phyloP scores from a whole-genome alignment of 2,888 invertebrate genomes.

The Cheilosia soror region DNA sequence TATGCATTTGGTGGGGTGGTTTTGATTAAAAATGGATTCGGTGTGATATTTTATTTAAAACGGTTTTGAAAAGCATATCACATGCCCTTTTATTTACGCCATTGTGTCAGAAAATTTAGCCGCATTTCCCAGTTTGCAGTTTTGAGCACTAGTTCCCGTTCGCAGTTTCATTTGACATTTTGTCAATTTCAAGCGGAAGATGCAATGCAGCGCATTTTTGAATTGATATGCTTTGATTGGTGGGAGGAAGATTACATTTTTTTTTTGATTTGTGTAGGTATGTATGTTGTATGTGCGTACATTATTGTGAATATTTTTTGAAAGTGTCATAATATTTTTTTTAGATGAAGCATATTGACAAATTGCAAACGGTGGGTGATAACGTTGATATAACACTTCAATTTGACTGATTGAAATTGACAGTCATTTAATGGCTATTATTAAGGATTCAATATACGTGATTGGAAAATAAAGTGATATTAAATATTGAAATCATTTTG shows the following conservation, averaged over 20 bases:
- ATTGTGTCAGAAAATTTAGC: slow-evolving; percentile 60
- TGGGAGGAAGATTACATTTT: slow-evolving; percentile 49
- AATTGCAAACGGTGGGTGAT: slow-evolving; percentile 23
- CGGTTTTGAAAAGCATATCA: slow-evolving; percentile 62
- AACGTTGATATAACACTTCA: slow-evolving; percentile 12
- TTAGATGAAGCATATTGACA: slow-evolving; percentile 28
- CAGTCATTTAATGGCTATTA: background rate
- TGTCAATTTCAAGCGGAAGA: slow-evolving; percentile 31
- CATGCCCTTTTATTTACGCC: slow-evolving; percentile 61
- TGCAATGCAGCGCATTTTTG: slow-evolving; percentile 58
- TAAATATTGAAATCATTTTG: too few relatives aligned
- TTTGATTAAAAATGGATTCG: slow-evolving; percentile 73
- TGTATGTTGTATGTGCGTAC: slow-evolving; percentile 21
- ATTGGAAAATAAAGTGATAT: too few relatives aligned
- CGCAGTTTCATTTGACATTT: slow-evolving; percentile 9
- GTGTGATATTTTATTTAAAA: slow-evolving; percentile 74
- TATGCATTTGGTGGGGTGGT: background rate
- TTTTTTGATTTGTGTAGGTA: slow-evolving; percentile 41
- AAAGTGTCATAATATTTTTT: slow-evolving; percentile 29
- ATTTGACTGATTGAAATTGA: slow-evolving; percentile 44
- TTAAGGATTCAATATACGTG: too few relatives aligned
- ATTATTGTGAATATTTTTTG: slow-evolving; percentile 27
- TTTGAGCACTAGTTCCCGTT: slow-evolving; percentile 13
- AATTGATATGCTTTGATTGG: slow-evolving; percentile 53
- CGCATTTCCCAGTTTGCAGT: slow-evolving; percentile 51